phyloP scores from a whole-genome alignment of 2,113 vertebrate genomes.

The Anguilla rostrata region DNA sequence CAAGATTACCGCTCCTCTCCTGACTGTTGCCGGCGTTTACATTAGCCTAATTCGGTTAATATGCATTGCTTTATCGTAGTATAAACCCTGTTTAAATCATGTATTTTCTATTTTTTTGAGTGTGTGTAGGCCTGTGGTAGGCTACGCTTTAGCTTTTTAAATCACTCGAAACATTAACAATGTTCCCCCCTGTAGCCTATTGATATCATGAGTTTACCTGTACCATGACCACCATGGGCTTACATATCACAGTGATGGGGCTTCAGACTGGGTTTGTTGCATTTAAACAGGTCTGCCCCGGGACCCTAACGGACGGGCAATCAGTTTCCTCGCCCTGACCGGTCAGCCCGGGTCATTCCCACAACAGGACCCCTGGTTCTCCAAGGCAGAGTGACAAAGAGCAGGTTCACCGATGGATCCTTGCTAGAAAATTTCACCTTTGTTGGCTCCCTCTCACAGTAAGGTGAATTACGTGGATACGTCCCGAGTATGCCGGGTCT shows the following conservation, averaged over 20 bases:
- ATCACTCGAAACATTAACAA: no score
- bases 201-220: neutral
- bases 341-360: conserved; percentile 35
- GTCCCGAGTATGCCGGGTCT: conserved; percentile 24
- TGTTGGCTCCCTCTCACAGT: conserved; percentile 24
- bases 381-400: conserved; percentile 42
- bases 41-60: neutral
- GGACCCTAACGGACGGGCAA: conserved; percentile 23
- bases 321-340: conserved; percentile 24
- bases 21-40: neutral
- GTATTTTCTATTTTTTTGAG: no score
- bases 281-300: neutral
- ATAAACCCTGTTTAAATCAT: neutral
- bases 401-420: conserved; percentile 32
- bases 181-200: no score
- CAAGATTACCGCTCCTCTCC: neutral
- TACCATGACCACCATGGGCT: neutral
- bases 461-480: conserved; percentile 23
- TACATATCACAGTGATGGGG: neutral
- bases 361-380: conserved; percentile 31
- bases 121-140: no score
- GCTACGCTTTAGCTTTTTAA: no score
- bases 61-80: neutral
- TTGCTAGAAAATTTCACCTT: conserved; percentile 14
- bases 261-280: neutral